A percentile compares a stretch with the other conserved stretches of the same genome.
Evolutionary conservation across 2,888 invertebrate species (phyloP).

Genomic region (Melinopterus prodromus): DNA sequence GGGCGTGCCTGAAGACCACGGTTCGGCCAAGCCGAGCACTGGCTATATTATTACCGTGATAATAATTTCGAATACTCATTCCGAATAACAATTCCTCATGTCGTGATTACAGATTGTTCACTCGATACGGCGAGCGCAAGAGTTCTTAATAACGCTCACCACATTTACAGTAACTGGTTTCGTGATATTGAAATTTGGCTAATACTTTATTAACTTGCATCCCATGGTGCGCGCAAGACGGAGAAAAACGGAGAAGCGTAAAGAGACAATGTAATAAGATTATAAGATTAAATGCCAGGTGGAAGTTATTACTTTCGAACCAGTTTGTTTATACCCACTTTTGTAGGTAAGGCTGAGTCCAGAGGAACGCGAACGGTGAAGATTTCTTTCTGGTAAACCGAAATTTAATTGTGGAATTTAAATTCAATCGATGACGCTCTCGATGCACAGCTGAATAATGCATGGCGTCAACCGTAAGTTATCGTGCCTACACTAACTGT

Average conservation of each 20-base stretch:
- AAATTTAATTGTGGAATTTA: slow-evolving; percentile 4
- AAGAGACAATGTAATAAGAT: not conserved
- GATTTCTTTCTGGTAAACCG: not conserved
- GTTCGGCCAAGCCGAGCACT: slow-evolving; percentile 41
- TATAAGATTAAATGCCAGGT: slow-evolving; percentile 4
- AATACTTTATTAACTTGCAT: not conserved
- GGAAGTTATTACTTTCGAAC: not conserved
- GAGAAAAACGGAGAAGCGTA: not conserved
- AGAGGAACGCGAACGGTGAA: not conserved
- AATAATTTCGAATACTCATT: slow-evolving; percentile 56
- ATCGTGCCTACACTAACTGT: slow-evolving; percentile 4
- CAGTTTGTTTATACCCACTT: not conserved
- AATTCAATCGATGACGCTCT: not conserved
- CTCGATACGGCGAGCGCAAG: slow-evolving; percentile 28
- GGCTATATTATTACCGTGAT: slow-evolving; percentile 54
- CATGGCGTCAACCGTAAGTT: not conserved
- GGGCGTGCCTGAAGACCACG: slow-evolving; percentile 44
- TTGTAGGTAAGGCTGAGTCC: not conserved
- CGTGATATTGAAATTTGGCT: slow-evolving; percentile 4
- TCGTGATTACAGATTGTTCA: slow-evolving; percentile 51
- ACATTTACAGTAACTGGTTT: slow-evolving; percentile 7
- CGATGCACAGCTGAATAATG: not conserved
- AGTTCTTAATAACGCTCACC: slow-evolving; percentile 28
- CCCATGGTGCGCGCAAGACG: not conserved
- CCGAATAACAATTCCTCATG: slow-evolving; percentile 52